Evolutionary conservation across 2,888 invertebrate genomes (phyloP).

Genomic region (Nephrotoma guestfalica): DNA sequence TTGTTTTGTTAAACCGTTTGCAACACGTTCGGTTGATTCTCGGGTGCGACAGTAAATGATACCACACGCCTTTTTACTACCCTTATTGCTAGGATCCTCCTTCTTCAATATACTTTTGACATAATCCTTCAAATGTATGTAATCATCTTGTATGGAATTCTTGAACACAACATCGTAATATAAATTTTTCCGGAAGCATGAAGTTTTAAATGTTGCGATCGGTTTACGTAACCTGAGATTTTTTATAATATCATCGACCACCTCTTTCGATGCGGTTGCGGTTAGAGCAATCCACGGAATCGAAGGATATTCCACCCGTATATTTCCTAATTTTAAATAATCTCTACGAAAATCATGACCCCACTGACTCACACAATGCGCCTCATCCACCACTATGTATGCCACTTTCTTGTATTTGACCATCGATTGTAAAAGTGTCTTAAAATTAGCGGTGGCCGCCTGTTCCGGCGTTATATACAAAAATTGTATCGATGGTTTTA

Average conservation of each 20-base stretch:
- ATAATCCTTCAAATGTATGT: slow-evolving; percentile 63
- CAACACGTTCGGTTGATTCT: slow-evolving; percentile 76
- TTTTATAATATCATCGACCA: slow-evolving; percentile 65
- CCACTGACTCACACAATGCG: slow-evolving; percentile 97
- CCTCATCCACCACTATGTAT: slow-evolving; percentile 93
- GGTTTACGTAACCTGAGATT: slow-evolving; percentile 55
- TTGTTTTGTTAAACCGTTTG: slow-evolving; percentile 53
- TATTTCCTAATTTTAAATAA: slow-evolving; percentile 72
- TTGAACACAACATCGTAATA: slow-evolving; percentile 89
- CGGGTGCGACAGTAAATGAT: slow-evolving; percentile 93
- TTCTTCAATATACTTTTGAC: slow-evolving; percentile 49
- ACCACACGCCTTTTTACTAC: slow-evolving; percentile 47
- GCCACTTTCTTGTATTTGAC: slow-evolving; percentile 63
- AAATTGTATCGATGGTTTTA: slow-evolving; percentile 63
- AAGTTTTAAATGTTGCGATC: slow-evolving; percentile 60
- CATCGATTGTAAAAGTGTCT: slow-evolving; percentile 50
- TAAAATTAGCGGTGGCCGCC: slow-evolving; percentile 65
- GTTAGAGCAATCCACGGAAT: slow-evolving; percentile 87
- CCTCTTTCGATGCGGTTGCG: slow-evolving; percentile 76
- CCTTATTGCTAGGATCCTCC: slow-evolving; percentile 26
- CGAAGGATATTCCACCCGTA: slow-evolving; percentile 44
- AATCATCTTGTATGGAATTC: slow-evolving; percentile 68
- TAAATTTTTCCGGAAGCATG: slow-evolving; percentile 84
- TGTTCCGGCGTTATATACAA: slow-evolving; percentile 96
- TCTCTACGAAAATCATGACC: slow-evolving; percentile 96